phyloP scores from a whole-genome alignment of 2,113 vertebrate genomes.

The Oreochromis tanganicae region DNA sequence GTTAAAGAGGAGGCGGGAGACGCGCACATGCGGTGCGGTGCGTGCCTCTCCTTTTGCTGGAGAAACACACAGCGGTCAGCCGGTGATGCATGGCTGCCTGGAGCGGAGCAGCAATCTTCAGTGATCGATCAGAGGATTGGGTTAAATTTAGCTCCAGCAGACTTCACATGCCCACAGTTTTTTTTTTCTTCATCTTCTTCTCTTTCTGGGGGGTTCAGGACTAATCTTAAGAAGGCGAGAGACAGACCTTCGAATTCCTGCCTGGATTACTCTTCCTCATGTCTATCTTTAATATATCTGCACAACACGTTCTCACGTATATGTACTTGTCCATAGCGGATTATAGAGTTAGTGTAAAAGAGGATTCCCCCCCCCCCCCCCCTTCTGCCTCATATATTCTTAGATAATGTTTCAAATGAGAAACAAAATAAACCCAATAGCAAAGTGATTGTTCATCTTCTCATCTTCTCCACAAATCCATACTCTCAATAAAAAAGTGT shows the following conservation, averaged over 20 bases:
- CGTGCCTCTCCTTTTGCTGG: not conserved
- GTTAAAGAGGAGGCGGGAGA: constrained; percentile 39
- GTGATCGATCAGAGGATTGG: constrained; percentile 52
- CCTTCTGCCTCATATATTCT: not conserved
- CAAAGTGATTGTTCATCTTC: constrained; percentile 4
- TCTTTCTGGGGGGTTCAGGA: not conserved
- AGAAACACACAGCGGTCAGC: not conserved
- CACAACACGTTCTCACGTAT: not conserved
- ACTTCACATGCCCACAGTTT: not conserved
- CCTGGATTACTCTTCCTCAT: constrained; percentile 1
- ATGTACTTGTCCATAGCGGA: not conserved
- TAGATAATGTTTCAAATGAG: not conserved
- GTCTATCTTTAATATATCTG: not conserved
- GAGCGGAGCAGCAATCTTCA: constrained; percentile 27
- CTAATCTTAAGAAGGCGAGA: not conserved
- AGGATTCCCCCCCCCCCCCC: too few relatives aligned
- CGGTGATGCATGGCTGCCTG: constrained; percentile 26
- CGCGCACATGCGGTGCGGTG: constrained; percentile 28
- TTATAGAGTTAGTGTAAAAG: not conserved
- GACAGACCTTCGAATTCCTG: constrained; percentile 1
- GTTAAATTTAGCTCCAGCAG: constrained; percentile 34
- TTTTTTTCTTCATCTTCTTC: not conserved
- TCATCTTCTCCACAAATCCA: constrained; percentile 1
- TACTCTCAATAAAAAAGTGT: not conserved
- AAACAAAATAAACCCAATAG: not conserved